Evolutionary conservation across 2,797 vertebrate genomes (phyloP).

Genomic region (Etheostoma perlongum): DNA sequence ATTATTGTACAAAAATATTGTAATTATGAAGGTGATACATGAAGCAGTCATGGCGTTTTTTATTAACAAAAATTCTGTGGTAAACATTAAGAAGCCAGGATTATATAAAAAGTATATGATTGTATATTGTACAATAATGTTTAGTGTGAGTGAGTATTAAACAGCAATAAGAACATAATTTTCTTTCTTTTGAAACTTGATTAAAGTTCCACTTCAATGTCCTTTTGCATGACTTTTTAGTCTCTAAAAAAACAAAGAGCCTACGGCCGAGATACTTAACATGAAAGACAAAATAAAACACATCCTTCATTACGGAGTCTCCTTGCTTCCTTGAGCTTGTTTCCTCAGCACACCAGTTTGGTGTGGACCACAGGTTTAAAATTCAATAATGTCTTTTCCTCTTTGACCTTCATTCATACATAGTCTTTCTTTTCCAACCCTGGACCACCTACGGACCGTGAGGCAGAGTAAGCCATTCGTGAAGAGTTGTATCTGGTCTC

Average conservation of each 20-base stretch:
- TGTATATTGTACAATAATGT: constrained; percentile 3
- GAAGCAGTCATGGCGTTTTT: constrained; percentile 7
- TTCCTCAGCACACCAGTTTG: not conserved
- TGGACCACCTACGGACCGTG: constrained; percentile 85
- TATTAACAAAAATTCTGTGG: constrained; percentile 1
- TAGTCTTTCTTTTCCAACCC: constrained; percentile 95
- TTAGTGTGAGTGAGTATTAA: not conserved
- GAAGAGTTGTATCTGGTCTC: constrained; percentile 88
- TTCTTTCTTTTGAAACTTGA: constrained; percentile 9
- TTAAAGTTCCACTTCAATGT: constrained; percentile 8
- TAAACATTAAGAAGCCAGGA: constrained; percentile 48
- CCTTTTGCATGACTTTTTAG: not conserved
- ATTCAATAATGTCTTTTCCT: constrained; percentile 25
- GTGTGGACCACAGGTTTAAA: constrained; percentile 1
- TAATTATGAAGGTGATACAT: constrained; percentile 2
- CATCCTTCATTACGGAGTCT: constrained; percentile 66
- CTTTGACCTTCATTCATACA: constrained; percentile 78
- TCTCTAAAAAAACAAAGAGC: constrained; percentile 34
- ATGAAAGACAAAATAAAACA: constrained; percentile 37
- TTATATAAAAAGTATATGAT: constrained; percentile 39
- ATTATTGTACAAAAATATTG: too few relatives aligned
- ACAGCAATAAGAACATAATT: constrained; percentile 3
- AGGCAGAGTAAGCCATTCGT: constrained; percentile 89
- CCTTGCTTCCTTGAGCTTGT: constrained; percentile 18
- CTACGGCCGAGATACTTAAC: constrained; percentile 22